Conservation (phyloP, 2,113 vertebrate species). For the Phainopepla nitens region DNA sequence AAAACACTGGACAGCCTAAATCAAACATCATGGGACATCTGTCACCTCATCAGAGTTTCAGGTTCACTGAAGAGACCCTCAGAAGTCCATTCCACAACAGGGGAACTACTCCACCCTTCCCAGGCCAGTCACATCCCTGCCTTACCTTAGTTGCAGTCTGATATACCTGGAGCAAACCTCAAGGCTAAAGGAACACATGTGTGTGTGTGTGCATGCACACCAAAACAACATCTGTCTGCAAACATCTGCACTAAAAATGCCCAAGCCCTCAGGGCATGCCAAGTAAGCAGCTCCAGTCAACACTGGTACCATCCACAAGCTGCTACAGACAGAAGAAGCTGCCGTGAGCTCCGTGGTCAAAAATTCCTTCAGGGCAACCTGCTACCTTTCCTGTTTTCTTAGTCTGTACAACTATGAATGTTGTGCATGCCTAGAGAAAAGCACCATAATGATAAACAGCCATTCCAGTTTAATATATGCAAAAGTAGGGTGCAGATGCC, state of each 20-base stretch:
- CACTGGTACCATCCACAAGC: neutral
- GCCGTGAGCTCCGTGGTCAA: neutral
- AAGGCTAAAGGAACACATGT: accelerated
- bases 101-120: neutral
- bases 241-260: neutral
- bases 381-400: neutral
- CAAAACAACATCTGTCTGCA: too few species aligned
- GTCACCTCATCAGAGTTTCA: neutral
- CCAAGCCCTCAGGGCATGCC: accelerated
- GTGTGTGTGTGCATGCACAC: neutral
- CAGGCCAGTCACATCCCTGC: neutral
- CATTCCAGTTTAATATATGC: neutral
- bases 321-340: neutral
- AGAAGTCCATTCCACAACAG: neutral
- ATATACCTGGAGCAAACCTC: neutral
- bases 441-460: neutral
- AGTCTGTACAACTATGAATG: neutral
- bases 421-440: neutral
- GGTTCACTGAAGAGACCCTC: neutral
- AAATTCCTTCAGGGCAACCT: neutral
- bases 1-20: neutral
- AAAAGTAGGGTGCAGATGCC: neutral
- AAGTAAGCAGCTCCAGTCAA: neutral
- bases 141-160: neutral
- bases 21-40: neutral